These are phyloP conservation scores for Macrostomum cliftonense DNA, from an alignment of 2,888 invertebrate species.

Conservation along the genomic window DNA sequence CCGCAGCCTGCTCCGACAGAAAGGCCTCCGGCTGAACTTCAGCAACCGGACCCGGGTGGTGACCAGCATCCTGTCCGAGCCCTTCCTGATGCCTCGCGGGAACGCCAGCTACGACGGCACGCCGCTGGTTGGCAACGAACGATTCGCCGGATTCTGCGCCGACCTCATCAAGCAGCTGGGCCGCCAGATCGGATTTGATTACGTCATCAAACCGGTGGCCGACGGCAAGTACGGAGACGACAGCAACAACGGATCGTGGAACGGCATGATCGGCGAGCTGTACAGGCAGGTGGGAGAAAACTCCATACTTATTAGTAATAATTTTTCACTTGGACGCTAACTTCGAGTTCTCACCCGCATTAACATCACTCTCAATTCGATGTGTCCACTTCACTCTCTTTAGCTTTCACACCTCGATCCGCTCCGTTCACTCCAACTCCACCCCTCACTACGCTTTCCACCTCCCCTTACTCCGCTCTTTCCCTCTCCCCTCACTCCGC, in stretches of 20 bases:
- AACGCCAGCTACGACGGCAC: constrained; percentile 19
- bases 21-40: no score
- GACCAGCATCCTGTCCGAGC: constrained; percentile 18
- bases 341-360: no score
- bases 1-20: no score
- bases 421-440: no score
- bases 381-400: no score
- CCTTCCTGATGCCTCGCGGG: constrained; percentile 24
- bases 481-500: no score
- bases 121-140: constrained; percentile 46
- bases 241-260: constrained; percentile 25
- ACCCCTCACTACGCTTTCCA: no score
- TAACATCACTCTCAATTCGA: not conserved
- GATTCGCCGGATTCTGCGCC: constrained; percentile 42
- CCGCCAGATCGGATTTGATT: constrained; percentile 31
- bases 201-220: constrained; percentile 19
- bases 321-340: no score
- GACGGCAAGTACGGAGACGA: constrained; percentile 23
- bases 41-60: no score
- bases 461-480: no score
- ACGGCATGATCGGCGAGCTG: constrained; percentile 36
- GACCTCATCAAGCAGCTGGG: constrained; percentile 36
- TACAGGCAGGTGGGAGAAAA: constrained; percentile 24
- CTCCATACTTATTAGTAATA: no score
- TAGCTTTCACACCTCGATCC: no score